Percentiles rank a stretch among this genome's conserved stretches.
Conservation (phyloP, 1,140 invertebrate genomes). For the Episyrphus balteatus region DNA sequence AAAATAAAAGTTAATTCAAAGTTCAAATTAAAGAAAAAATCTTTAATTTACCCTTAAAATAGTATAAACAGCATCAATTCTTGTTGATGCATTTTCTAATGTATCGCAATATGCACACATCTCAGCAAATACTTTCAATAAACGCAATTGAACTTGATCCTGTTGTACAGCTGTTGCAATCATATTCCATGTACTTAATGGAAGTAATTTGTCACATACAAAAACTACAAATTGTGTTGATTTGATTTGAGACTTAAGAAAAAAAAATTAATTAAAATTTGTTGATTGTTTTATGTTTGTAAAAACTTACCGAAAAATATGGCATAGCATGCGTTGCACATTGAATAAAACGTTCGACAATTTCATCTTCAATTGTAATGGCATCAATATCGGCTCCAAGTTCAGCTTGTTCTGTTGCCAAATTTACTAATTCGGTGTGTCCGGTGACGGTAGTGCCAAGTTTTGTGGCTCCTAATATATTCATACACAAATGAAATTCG, state of each 20-base stretch:
- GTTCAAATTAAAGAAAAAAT: not conserved
- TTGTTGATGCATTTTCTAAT: constrained; percentile 59
- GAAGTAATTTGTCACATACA: constrained; percentile 75
- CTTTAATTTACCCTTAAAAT: constrained; percentile 57
- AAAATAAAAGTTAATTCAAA: constrained; percentile 7
- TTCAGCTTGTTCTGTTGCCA: constrained; percentile 73
- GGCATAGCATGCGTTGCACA: constrained; percentile 75
- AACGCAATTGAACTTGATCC: constrained; percentile 62
- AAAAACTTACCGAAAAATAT: constrained; percentile 71
- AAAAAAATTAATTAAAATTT: constrained; percentile 17
- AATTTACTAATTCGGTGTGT: constrained; percentile 75
- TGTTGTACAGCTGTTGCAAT: constrained; percentile 49
- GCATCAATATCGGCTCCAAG: constrained; percentile 64
- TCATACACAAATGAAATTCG: constrained; percentile 85
- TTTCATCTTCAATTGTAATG: constrained; percentile 63
- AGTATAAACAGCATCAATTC: constrained; percentile 65
- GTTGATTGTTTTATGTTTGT: constrained; percentile 1
- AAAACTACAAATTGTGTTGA: constrained; percentile 78
- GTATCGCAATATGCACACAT: constrained; percentile 63
- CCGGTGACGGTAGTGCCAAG: constrained; percentile 69
- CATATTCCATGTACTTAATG: constrained; percentile 45
- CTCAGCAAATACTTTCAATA: constrained; percentile 82
- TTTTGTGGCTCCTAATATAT: constrained; percentile 66
- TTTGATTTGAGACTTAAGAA: constrained; percentile 69
- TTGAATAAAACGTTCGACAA: constrained; percentile 67